Evolutionary conservation across 1,140 invertebrate genomes (phyloP).

Genomic region (Drosophila santomea): DNA sequence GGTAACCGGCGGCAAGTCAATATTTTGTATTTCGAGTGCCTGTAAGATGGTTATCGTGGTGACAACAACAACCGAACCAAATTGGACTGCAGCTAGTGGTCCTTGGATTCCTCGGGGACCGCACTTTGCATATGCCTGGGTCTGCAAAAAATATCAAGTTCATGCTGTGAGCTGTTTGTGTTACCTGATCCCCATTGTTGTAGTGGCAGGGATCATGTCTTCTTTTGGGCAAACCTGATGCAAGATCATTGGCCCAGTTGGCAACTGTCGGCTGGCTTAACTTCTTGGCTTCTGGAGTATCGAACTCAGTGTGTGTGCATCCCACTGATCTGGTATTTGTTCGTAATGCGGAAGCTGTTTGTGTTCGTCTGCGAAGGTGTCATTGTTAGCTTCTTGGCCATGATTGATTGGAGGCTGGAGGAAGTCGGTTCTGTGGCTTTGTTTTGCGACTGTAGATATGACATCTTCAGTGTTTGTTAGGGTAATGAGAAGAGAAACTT

Average conservation of each 20-base stretch:
- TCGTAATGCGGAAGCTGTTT: slow-evolving; percentile 61
- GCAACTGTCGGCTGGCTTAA: slow-evolving; percentile 52
- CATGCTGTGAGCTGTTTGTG: slow-evolving; percentile 33
- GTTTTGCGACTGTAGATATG: background rate
- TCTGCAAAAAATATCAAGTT: slow-evolving; percentile 26
- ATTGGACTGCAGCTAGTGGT: slow-evolving; percentile 51
- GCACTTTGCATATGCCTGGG: slow-evolving; percentile 67
- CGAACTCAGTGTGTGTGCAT: slow-evolving; percentile 6
- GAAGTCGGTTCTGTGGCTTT: background rate
- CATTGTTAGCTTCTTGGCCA: slow-evolving; percentile 44
- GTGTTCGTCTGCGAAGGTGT: slow-evolving; percentile 55
- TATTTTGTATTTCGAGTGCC: slow-evolving; percentile 49
- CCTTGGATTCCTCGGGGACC: slow-evolving; percentile 12
- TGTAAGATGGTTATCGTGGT: slow-evolving; percentile 69
- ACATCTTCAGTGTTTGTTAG: slow-evolving; percentile 6
- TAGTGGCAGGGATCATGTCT: slow-evolving; percentile 52
- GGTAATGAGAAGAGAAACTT: background rate
- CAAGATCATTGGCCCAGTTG: slow-evolving; percentile 67
- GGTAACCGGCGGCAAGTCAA: slow-evolving; percentile 49
- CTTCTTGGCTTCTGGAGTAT: slow-evolving; percentile 39
- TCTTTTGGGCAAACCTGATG: slow-evolving; percentile 55
- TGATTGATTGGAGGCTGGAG: slow-evolving; percentile 57
- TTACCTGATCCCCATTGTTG: slow-evolving; percentile 60
- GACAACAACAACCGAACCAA: slow-evolving; percentile 68
- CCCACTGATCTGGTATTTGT: slow-evolving; percentile 41